These are phyloP conservation scores for Hirtodrosophila histrioides DNA, from an alignment of 2,888 invertebrate genomes.

Conservation along the genomic window DNA sequence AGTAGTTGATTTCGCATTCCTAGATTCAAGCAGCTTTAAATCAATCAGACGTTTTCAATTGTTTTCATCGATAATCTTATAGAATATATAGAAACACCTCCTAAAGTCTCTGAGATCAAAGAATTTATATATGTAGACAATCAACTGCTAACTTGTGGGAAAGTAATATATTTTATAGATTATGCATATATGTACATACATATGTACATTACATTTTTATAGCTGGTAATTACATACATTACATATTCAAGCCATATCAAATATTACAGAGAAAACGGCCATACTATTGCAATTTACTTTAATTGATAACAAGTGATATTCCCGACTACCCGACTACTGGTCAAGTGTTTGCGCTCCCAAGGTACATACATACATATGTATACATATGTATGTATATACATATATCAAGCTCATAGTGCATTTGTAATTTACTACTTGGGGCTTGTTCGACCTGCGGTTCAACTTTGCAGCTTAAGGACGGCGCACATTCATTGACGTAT, in stretches of 20 bases:
- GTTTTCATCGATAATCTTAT: too few relatives aligned
- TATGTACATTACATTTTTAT: too few relatives aligned
- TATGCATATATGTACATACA: too few relatives aligned
- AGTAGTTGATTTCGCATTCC: too few relatives aligned
- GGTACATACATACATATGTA: slow-evolving; percentile 25
- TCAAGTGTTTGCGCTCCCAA: slow-evolving; percentile 69
- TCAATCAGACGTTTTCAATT: too few relatives aligned
- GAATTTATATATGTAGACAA: too few relatives aligned
- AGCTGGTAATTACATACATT: slow-evolving; percentile 17
- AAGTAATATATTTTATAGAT: too few relatives aligned
- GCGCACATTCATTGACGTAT: slow-evolving; percentile 20
- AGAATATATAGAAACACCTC: too few relatives aligned
- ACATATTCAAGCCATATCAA: slow-evolving; percentile 24
- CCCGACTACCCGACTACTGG: slow-evolving; percentile 19
- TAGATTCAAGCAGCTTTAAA: too few relatives aligned
- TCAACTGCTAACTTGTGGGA: too few relatives aligned
- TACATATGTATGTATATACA: background rate
- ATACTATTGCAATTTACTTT: slow-evolving; percentile 65
- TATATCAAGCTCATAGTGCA: slow-evolving; percentile 10
- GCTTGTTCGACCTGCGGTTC: slow-evolving; percentile 43
- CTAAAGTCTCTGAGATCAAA: too few relatives aligned
- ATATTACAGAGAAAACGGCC: slow-evolving; percentile 26
- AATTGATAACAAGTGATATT: slow-evolving; percentile 65
- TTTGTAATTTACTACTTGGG: slow-evolving; percentile 35
- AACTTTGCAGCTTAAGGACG: slow-evolving; percentile 42